phyloP scores from a whole-genome alignment of 2,113 vertebrate genomes.

The Cettia cetti region DNA sequence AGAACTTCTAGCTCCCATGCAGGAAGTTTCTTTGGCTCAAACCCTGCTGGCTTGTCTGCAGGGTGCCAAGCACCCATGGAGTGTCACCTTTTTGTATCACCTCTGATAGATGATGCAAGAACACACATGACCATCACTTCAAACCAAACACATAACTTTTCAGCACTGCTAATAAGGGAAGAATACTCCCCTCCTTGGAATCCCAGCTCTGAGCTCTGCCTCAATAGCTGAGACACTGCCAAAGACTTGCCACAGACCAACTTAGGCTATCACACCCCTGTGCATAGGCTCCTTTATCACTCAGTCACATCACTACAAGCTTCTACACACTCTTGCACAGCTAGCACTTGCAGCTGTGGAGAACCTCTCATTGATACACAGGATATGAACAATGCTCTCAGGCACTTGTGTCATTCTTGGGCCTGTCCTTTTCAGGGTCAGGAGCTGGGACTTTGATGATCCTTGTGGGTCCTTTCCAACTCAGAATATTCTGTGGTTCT shows the following conservation, averaged over 20 bases:
- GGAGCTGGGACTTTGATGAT: background rate
- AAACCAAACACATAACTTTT: background rate
- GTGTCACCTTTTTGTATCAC: background rate
- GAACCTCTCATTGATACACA: background rate
- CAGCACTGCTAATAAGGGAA: background rate
- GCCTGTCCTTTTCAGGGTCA: background rate
- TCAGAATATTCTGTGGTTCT: background rate
- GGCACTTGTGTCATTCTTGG: background rate
- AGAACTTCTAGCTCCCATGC: background rate
- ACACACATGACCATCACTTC: background rate
- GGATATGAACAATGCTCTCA: background rate
- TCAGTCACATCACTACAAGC: background rate
- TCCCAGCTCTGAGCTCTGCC: background rate
- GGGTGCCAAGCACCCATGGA: rapidly evolving
- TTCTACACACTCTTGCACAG: background rate
- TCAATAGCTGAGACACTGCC: background rate
- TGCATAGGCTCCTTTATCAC: background rate
- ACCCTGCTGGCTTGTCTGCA: rapidly evolving
- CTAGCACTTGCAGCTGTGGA: background rate
- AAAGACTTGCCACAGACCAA: background rate
- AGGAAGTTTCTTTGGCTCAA: background rate
- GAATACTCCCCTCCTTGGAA: background rate
- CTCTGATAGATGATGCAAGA: background rate
- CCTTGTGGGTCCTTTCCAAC: background rate
- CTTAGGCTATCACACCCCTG: rapidly evolving